A percentile compares a stretch with the other conserved stretches of the same genome.
These are phyloP conservation scores for Brachyopa scutellaris DNA, from an alignment of 2,888 invertebrate genomes.

Conservation along the genomic window DNA sequence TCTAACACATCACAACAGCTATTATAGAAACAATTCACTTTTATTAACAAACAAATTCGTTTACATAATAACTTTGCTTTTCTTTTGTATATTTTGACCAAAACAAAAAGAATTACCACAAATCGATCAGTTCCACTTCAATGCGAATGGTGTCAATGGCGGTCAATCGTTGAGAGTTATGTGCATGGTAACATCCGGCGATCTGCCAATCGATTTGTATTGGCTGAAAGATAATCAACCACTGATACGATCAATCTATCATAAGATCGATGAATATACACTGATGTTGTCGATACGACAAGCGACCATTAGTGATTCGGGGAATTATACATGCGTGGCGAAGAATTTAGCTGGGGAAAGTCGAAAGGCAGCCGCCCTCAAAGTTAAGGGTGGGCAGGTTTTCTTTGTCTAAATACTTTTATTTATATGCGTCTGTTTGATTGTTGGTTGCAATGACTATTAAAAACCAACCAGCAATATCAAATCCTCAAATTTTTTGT, in stretches of 20 bases:
- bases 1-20: constrained; percentile 53
- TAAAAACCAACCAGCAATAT: too few species aligned
- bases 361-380: constrained; percentile 83
- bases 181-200: constrained; percentile 89
- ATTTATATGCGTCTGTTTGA: not conserved
- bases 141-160: constrained; percentile 82
- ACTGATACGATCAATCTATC: constrained; percentile 79
- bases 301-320: constrained; percentile 81
- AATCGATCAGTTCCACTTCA: constrained; percentile 83
- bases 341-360: constrained; percentile 84
- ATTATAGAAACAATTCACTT: constrained; percentile 49
- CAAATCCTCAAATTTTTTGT: too few species aligned
- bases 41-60: constrained; percentile 54
- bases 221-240: constrained; percentile 84
- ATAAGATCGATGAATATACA: constrained; percentile 83
- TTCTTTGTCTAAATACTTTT: too few species aligned
- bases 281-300: constrained; percentile 82
- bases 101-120: constrained; percentile 81
- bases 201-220: constrained; percentile 89
- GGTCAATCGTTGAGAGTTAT: constrained; percentile 83
- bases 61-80: constrained; percentile 47
- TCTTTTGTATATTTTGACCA: constrained; percentile 22
- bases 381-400: constrained; percentile 83
- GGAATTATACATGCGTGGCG: constrained; percentile 85
- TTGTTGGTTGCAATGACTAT: too few species aligned